Evolutionary conservation across 2,888 invertebrate genomes (phyloP), one percentile per base, ranked within the genome.

Genomic region (Nomada fucata): DNA sequence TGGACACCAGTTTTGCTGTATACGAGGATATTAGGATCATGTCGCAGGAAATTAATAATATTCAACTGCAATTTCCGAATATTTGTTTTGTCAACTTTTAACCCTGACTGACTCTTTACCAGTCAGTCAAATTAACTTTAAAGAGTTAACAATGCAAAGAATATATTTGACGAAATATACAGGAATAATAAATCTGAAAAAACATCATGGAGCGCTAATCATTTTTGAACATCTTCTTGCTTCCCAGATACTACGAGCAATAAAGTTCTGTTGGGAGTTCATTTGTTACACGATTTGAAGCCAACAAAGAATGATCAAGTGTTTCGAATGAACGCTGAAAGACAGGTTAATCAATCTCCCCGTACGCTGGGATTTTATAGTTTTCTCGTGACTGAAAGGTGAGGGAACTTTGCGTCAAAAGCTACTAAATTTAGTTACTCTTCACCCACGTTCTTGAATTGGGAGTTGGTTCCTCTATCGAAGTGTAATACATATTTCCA

Each of bases 271-370:
- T 36, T 60, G 52, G 15, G 60, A 70, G 52, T 29, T 20, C 47
- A 44, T 50, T 70, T 55, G 20, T 63, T 55, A 42, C n/a, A n/a
- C 18, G 50, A 18, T 55, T 29, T 29, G n/a, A 53, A 53, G 53
- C n/a, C n/a, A 20, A 53, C n/a, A 20, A 53, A 20, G n/a, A 53
- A 53, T 20, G 53, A 53, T 20, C 20, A n/a, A n/a, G 23, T 23
- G 63, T 63, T 63, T 23, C 20, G 20, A 47, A 63, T 23, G 63
- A 44, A 63, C 47, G 44, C 44, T 63, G 63, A 23, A 63, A 63
- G 50, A 18, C 15, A 23, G 47, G 50, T 50, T 11, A 20, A 65
- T 65, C 18, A 36, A 18, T 26, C 36, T 7, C 36, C 36, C n/a
- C 20, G 61, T n/a, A 63, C 42, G 47, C 63, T 47, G 20, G 44